These are phyloP conservation scores for Lampris megalopsis DNA, from an alignment of 2,113 vertebrate species.

Conservation along the genomic window DNA sequence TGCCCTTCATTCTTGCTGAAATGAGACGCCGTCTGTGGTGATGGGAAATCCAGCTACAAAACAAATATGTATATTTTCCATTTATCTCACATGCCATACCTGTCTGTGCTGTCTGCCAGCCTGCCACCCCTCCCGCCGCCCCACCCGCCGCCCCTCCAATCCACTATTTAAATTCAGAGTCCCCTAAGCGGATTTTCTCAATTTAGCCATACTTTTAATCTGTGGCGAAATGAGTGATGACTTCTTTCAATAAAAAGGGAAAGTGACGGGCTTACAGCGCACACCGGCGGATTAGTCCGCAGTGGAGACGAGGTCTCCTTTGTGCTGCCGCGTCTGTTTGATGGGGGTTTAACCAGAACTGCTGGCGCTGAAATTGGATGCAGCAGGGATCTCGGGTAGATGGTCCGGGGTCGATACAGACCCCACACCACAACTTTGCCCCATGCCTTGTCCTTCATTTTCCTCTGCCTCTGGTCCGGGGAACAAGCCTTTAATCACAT, in stretches of 20 bases:
- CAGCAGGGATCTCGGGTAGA: slow-evolving; percentile 96
- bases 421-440: slow-evolving; percentile 90
- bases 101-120: slow-evolving; percentile 65
- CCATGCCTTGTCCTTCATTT: slow-evolving; percentile 65
- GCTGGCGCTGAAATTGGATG: slow-evolving; percentile 99
- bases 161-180: slow-evolving; percentile 97
- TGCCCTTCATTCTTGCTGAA: slow-evolving; percentile 66
- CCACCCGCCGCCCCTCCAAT: slow-evolving; percentile 82
- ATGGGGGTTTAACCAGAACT: slow-evolving; percentile 99
- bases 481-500: slow-evolving; percentile 76
- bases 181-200: slow-evolving; percentile 99
- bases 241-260: slow-evolving; percentile 95
- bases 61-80: slow-evolving; percentile 88
- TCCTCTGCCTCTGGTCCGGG: slow-evolving; percentile 80
- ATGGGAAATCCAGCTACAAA: slow-evolving; percentile 77
- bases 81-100: slow-evolving; percentile 84
- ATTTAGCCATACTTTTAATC: slow-evolving; percentile 99
- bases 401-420: slow-evolving; percentile 96
- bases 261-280: slow-evolving; percentile 96
- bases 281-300: slow-evolving; percentile 98
- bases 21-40: slow-evolving; percentile 75
- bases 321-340: slow-evolving; percentile 97
- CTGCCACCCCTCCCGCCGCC: slow-evolving; percentile 82
- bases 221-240: slow-evolving; percentile 99
- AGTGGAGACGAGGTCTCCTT: slow-evolving; percentile 99